phyloP scores from a whole-genome alignment of 2,888 invertebrate species.

The Mellilla xanthometata region DNA sequence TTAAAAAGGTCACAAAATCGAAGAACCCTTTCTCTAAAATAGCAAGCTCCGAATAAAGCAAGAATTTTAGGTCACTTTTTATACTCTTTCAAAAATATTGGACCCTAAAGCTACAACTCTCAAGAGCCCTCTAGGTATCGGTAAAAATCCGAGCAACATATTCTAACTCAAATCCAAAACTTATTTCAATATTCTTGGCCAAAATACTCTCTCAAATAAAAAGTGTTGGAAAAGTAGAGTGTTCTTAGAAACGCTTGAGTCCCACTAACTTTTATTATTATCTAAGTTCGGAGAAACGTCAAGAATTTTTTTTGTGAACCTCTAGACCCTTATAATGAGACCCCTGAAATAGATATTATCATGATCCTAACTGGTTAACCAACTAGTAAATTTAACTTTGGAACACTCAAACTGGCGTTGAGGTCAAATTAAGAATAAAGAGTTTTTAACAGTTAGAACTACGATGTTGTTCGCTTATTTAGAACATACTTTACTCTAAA shows the following conservation, averaged over 20 bases:
- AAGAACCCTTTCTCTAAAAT: no score
- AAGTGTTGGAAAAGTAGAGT: slow-evolving; percentile 8
- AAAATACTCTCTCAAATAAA: slow-evolving; percentile 13
- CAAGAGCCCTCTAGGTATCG: not conserved
- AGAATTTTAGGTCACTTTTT: no score
- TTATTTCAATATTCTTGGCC: slow-evolving; percentile 12
- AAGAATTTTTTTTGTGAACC: slow-evolving; percentile 6
- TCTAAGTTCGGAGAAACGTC: slow-evolving; percentile 23
- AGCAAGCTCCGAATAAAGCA: no score
- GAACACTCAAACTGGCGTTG: no score
- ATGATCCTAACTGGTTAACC: not conserved
- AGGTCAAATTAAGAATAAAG: no score
- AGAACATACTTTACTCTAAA: no score
- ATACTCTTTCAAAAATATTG: not conserved
- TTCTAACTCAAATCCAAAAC: slow-evolving; percentile 5
- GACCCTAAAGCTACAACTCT: not conserved
- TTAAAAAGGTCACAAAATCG: no score
- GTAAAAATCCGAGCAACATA: not conserved
- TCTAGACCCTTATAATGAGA: not conserved
- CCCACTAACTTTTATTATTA: slow-evolving; percentile 21
- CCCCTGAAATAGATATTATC: not conserved
- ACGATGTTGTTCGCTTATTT: no score
- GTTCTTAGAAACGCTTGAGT: slow-evolving; percentile 1
- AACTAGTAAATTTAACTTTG: no score
- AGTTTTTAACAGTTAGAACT: no score